Conservation (phyloP, 2,797 vertebrate genomes). For the Clangula hyemalis region DNA sequence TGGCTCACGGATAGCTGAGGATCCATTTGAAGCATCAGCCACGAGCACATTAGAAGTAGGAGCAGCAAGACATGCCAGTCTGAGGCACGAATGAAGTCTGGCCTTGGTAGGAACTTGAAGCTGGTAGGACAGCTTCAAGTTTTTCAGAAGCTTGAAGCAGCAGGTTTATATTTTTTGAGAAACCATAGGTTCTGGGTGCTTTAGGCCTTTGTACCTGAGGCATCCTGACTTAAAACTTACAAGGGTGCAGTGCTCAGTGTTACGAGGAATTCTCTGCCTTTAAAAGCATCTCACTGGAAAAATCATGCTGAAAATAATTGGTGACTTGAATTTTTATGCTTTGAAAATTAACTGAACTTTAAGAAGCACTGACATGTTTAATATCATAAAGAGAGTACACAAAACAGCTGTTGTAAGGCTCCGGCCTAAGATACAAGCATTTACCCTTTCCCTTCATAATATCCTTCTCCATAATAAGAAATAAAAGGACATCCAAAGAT, state of each 20-base stretch:
- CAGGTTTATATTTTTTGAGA: background rate
- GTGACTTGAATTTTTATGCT: background rate
- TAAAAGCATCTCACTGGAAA: background rate
- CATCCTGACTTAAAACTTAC: background rate
- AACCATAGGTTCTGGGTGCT: too few relatives aligned
- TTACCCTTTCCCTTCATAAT: background rate
- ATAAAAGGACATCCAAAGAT: background rate
- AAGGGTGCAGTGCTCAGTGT: fast-evolving
- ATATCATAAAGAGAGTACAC: background rate
- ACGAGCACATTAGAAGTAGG: background rate
- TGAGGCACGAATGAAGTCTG: background rate
- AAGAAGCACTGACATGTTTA: background rate
- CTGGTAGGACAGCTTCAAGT: background rate
- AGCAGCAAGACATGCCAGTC: background rate
- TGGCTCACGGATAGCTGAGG: background rate
- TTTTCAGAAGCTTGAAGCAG: background rate
- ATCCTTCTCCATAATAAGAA: background rate
- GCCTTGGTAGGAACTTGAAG: background rate
- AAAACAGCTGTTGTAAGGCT: background rate
- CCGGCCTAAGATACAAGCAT: background rate
- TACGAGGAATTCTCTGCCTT: background rate
- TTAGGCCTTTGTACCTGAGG: too few relatives aligned
- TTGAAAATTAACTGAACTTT: background rate
- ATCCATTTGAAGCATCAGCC: background rate
- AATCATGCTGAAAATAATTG: background rate